Evolutionary conservation across 2,888 invertebrate genomes (phyloP), one percentile per base, ranked within the genome.

Genomic region (Brassicogethes aeneus): DNA sequence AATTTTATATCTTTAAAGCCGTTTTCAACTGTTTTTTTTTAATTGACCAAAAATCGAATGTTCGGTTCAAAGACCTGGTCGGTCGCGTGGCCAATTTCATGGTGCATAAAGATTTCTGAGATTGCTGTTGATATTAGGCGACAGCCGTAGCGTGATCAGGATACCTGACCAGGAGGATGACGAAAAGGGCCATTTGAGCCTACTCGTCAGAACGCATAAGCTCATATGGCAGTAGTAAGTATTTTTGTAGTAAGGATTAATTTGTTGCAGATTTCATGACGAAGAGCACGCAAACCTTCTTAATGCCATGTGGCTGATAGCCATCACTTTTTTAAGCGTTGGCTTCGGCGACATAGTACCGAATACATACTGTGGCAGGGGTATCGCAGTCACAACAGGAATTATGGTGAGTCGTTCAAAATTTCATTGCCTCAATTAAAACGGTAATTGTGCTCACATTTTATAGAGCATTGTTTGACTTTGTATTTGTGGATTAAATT

Each of bases 321-420:
- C 97, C 66, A 97, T 99, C 69, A 99, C 99, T 64, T 99, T 99
- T 80, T 85, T 99, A 69, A 96, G 96, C 75, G 95, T 99, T 67
- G 99, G 99, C 70, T 99, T 99, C 77, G 99, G 99, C 69, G 99
- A 96, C 76, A 94, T 96, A 70, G 97, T 99, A 70, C 99, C 99
- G 70, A 97, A 97, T 77, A 99, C 99, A 57, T 99, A 99, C 78
- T 99, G 97, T 77, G 99, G 99, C 67, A 80, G 99, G 72, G 94
- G 93, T 69, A 96, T 99, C 70, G 95, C 97, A 66, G 95, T 99
- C 69, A 90, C 91, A 73, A 96, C 96, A 61, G 99, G 99, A 69
- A 95, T 99, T 71, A 95, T 97, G 94, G 99, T 99, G 85, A 87
- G 87, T 42, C 16, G n/a, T 17, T 30, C 15, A n/a, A n/a, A n/a